Evolutionary conservation across 2,797 vertebrate species (phyloP).

Genomic region (Furcifer pardalis): DNA sequence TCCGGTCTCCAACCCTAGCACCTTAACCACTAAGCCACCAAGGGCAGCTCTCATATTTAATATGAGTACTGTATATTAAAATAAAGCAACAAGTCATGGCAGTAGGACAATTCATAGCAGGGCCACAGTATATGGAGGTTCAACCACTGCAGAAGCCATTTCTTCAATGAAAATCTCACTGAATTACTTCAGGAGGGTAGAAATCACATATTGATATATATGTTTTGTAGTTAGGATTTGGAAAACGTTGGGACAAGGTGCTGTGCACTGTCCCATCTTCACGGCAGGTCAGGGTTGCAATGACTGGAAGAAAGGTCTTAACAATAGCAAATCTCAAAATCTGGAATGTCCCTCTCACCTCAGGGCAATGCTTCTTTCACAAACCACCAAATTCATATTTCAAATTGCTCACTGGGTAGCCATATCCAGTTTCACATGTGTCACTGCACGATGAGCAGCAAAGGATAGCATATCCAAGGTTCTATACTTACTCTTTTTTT

Average conservation of each 20-base stretch:
- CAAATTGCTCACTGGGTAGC: not conserved
- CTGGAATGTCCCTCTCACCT: not conserved
- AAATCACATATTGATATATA: not conserved
- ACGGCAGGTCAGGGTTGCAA: not conserved
- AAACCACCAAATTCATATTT: not conserved
- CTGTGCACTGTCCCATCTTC: not conserved
- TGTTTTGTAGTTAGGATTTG: not conserved
- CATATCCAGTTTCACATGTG: not conserved
- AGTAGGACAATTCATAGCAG: not conserved
- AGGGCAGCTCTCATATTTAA: too few relatives aligned
- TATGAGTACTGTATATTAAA: too few relatives aligned
- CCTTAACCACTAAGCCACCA: too few relatives aligned
- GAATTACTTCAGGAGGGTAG: not conserved
- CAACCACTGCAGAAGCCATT: too few relatives aligned
- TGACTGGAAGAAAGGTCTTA: not conserved
- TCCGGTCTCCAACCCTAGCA: too few relatives aligned
- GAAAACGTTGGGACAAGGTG: not conserved
- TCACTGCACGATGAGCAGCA: not conserved
- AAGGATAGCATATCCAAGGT: conserved; percentile 16
- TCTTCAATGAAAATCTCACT: too few relatives aligned
- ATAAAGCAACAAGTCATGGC: too few relatives aligned
- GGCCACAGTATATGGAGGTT: too few relatives aligned
- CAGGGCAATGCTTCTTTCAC: not conserved
- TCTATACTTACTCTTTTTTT: conserved; percentile 82
- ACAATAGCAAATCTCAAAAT: not conserved